Conservation (phyloP, 2,888 invertebrate species). For the Cheilosia scutellata region DNA sequence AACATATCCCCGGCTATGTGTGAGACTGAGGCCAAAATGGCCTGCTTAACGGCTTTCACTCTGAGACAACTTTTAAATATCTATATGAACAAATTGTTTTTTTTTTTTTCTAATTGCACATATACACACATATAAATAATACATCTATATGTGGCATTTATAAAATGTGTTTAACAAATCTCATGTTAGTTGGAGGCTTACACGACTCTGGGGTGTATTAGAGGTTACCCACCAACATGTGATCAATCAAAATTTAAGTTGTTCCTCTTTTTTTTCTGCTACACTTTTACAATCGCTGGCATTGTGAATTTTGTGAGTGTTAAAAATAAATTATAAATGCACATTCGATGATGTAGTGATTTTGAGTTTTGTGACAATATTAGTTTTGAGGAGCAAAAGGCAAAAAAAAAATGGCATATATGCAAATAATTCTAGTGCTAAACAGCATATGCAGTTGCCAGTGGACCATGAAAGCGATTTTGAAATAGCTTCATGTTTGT, state of each 20-base stretch:
- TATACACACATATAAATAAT: conserved; percentile 13
- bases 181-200: conserved; percentile 71
- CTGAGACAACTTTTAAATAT: conserved; percentile 52
- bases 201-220: conserved; percentile 61
- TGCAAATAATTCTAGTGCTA: conserved; percentile 20
- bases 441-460: conserved; percentile 15
- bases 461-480: conserved; percentile 37
- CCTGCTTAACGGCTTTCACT: conserved; percentile 69
- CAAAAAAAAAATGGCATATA: conserved; percentile 14
- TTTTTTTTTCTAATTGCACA: conserved; percentile 28
- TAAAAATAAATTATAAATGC: conserved; percentile 61
- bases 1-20: conserved; percentile 38
- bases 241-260: conserved; percentile 68
- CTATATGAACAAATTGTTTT: conserved; percentile 13
- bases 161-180: conserved; percentile 69
- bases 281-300: conserved; percentile 69
- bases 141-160: conserved; percentile 48
- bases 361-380: conserved; percentile 33
- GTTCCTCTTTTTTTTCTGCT: conserved; percentile 44
- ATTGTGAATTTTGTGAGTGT: conserved; percentile 63
- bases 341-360: conserved; percentile 22
- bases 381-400: neutral
- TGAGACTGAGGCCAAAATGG: conserved; percentile 38
- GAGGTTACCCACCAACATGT: conserved; percentile 68
- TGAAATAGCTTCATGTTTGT: no score